phyloP scores from a whole-genome alignment of 2,113 vertebrate species.

The Catharus minimus region DNA sequence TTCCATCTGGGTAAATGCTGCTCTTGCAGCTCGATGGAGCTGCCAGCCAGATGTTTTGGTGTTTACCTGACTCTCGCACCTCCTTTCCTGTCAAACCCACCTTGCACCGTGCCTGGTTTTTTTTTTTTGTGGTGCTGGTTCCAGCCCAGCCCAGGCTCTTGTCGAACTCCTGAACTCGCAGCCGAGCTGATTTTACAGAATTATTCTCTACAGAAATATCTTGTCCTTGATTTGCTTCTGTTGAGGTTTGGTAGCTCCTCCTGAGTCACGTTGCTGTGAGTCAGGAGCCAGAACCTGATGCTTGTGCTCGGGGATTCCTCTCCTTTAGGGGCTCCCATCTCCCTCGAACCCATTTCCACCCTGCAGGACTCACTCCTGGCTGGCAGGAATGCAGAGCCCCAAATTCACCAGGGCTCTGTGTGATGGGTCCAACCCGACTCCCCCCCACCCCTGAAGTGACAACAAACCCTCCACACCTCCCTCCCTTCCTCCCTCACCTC shows the following conservation, averaged over 20 bases:
- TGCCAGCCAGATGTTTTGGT: neutral
- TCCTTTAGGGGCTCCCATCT: rapidly evolving
- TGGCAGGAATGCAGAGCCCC: neutral
- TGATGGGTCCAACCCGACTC: neutral
- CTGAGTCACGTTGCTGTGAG: conserved; percentile 16
- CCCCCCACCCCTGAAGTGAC: neutral
- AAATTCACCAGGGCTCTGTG: rapidly evolving
- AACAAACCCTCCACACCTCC: neutral
- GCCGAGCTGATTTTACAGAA: neutral
- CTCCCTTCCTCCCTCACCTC: neutral
- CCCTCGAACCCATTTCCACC: neutral
- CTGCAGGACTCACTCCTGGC: neutral
- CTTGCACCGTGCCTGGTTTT: neutral
- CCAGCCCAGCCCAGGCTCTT: neutral
- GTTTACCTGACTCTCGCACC: neutral
- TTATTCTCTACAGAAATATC: neutral
- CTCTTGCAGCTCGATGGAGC: neutral
- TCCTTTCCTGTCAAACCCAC: neutral
- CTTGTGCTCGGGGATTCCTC: neutral
- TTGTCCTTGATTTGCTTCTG: conserved; percentile 4
- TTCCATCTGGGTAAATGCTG: neutral
- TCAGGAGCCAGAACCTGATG: neutral
- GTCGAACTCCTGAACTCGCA: neutral
- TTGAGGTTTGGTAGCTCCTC: neutral
- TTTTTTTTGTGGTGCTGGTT: neutral